These are phyloP conservation scores for Ciconia boyciana DNA, from an alignment of 2,113 vertebrate species.

Conservation along the genomic window DNA sequence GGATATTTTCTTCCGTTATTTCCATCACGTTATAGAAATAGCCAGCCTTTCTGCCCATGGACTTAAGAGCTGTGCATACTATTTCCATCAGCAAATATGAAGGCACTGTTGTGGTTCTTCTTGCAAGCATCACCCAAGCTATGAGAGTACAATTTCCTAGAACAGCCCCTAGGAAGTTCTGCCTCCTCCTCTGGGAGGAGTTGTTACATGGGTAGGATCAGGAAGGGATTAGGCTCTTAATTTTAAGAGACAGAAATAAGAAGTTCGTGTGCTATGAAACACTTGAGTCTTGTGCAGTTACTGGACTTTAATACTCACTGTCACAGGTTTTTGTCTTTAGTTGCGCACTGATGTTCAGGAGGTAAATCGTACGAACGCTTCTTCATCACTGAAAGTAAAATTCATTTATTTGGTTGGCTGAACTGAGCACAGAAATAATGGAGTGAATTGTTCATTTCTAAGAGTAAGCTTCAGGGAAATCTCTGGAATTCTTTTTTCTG, in stretches of 20 bases:
- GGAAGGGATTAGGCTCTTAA: not conserved
- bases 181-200: not conserved
- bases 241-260: not conserved
- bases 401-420: not conserved
- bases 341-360: not conserved
- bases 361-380: not conserved
- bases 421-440: not conserved
- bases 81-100: not conserved
- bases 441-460: not conserved
- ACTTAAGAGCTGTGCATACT: not conserved
- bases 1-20: constrained; percentile 27
- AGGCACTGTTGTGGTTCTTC: not conserved
- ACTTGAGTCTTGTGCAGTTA: not conserved
- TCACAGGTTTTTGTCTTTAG: not conserved
- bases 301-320: not conserved
- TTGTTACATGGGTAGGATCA: not conserved
- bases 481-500: not conserved
- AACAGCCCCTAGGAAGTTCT: not conserved
- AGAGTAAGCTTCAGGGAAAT: not conserved
- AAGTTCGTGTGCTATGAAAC: not conserved
- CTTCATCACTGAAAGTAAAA: not conserved
- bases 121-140: not conserved
- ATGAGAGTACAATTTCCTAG: not conserved
- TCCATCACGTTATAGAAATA: constrained; percentile 10
- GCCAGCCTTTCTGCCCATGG: not conserved